Evolutionary conservation across 2,797 vertebrate genomes (phyloP).

Genomic region (Microctenopoma lineatum): DNA sequence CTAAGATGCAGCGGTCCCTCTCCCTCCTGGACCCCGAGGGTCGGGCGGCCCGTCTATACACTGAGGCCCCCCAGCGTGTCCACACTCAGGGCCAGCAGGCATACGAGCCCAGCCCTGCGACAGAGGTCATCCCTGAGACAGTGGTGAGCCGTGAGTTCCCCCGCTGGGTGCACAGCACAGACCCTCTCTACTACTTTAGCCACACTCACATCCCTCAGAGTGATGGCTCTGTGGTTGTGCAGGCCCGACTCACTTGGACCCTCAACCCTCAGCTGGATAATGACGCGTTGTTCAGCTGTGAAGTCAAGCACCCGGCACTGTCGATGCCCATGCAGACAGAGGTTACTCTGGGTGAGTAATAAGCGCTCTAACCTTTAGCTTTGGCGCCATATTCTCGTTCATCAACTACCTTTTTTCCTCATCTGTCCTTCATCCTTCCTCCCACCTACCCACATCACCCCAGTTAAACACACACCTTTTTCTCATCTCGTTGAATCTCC

Average conservation of each 20-base stretch:
- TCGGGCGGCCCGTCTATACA: slow-evolving; percentile 79
- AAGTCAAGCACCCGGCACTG: slow-evolving; percentile 96
- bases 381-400: slow-evolving; percentile 15
- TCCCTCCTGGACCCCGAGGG: slow-evolving; percentile 87
- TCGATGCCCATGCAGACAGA: slow-evolving; percentile 99
- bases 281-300: slow-evolving; percentile 97
- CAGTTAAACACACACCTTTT: slow-evolving; percentile 2
- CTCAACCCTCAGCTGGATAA: slow-evolving; percentile 98
- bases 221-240: slow-evolving; percentile 94
- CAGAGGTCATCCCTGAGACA: slow-evolving; percentile 92
- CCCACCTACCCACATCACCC: background rate
- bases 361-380: slow-evolving; percentile 2
- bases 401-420: slow-evolving; percentile 2
- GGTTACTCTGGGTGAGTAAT: slow-evolving; percentile 91
- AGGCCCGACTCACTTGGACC: slow-evolving; percentile 96
- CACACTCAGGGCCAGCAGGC: slow-evolving; percentile 81
- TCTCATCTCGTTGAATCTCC: slow-evolving; percentile 38
- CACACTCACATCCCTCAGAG: slow-evolving; percentile 91
- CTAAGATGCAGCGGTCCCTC: slow-evolving; percentile 92
- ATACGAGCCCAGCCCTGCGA: slow-evolving; percentile 83
- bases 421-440: slow-evolving; percentile 12
- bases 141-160: slow-evolving; percentile 98
- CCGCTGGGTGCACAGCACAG: slow-evolving; percentile 92
- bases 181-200: slow-evolving; percentile 94
- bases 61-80: slow-evolving; percentile 78